These are phyloP conservation scores for Peromyscus maniculatus DNA, from an alignment of 2,113 vertebrate species.

Conservation along the genomic window DNA sequence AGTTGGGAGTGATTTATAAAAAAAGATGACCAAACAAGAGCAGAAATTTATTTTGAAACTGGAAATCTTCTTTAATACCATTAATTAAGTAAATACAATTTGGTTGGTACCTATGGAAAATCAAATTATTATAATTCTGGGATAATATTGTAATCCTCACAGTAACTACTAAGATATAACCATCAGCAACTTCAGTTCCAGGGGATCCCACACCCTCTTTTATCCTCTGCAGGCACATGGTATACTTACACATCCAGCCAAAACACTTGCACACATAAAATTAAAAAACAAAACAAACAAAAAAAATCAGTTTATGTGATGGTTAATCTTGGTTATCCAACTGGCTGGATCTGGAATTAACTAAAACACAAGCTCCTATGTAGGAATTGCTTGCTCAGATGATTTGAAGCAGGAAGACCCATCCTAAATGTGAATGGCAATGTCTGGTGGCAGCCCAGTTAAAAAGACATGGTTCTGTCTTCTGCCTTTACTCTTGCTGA, in stretches of 20 bases:
- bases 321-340: neutral
- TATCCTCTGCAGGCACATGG: neutral
- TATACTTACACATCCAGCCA: neutral
- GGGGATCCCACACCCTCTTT: neutral
- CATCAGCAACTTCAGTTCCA: neutral
- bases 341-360: neutral
- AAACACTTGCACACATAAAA: neutral
- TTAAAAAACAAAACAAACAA: neutral
- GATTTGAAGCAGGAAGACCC: neutral
- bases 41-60: constrained; percentile 56
- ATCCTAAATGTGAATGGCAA: neutral
- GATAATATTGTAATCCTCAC: neutral
- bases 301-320: neutral
- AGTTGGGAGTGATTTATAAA: neutral
- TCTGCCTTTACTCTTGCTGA: neutral
- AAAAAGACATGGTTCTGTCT: neutral
- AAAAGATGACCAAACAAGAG: constrained; percentile 41
- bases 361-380: neutral
- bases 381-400: neutral
- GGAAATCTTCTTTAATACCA: neutral
- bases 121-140: neutral
- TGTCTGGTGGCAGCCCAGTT: neutral
- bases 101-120: neutral
- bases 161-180: neutral
- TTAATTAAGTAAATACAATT: neutral